Evolutionary conservation across 2,888 invertebrate species (phyloP), one percentile per base, ranked within the genome.

Genomic region (Lagria hirta): DNA sequence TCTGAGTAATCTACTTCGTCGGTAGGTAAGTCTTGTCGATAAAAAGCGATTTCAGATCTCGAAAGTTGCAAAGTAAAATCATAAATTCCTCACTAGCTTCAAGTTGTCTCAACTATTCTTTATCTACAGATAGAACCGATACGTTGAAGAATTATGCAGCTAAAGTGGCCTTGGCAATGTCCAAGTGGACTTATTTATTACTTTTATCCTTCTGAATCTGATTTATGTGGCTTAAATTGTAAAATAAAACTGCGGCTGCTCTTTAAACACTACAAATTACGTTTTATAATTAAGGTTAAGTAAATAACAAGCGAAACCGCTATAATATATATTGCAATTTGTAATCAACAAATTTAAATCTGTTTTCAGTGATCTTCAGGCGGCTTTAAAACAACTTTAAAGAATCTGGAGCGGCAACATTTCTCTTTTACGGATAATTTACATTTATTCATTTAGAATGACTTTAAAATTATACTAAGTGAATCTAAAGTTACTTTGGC

Each of bases 11-110:
- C 17, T 24, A 24, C 33, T 18, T 24, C 15, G 33, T 33, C 24
- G 41, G 41, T 41, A 33, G n/a, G n/a, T n/a, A n/a, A n/a, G 41
- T 15, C 26, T 26, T 35, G 28, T 35, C 28, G 43, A 43, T 43
- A 43, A 43, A 42, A 35, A 43, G 28, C 30, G 17, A 17, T 18
- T 43, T 45, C 14, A 53, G 57, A 60, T 60, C 57, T 52, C n/a
- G n/a, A n/a, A 61, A 62, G 51, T 57, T 51, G 48, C 49, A 49
- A 61, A 61, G 55, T 58, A 54, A 54, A 60, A 60, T 62, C 55
- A 65, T 66, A 66, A 66, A 66, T 66, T 62, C 58, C 52, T 65
- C 65, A 62, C 49, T 47, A 58, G 57, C 61, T 62, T 62, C 61
- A 59, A 60, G 60, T 63, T 64, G 64, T 60, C 59, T 62, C 57